Evolutionary conservation across 2,113 vertebrate species (phyloP), one percentile per base, ranked within the genome.

Genomic region (Eudyptes chrysolophus): DNA sequence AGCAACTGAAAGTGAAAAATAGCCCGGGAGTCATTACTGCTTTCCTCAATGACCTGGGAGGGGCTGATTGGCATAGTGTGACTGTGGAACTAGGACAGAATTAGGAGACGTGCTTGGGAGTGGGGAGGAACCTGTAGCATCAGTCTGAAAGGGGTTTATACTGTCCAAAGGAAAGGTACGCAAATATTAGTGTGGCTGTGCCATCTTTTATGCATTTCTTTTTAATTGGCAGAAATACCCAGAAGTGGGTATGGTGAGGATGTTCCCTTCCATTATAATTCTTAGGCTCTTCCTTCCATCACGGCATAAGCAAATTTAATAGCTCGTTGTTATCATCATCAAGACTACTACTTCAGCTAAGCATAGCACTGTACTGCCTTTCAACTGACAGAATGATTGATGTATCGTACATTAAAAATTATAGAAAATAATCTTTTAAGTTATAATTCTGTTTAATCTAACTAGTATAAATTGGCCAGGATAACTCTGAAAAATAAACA

Each of bases 1-100:
- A 94, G 94, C 66, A 64, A 69, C 71, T 79, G 90, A 94, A 96
- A 96, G 89, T 96, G 95, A 96, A 91, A 87, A 87, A 95, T 95
- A 92, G 58, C 87, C 79, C 7, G 0, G 72, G 84, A 97, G 88
- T 96, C 89, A 94, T 95, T 95, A 94, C 49, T 84, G 87, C 71
- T 95, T 97, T 88, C 51, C 85, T 87, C 95, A 96, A 71, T 88
- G 97, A 87, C 89, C 70, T 90, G 92, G 95, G 94, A 94, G 90
- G 79, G 74, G 76, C 49, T 92, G 83, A 54, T 16, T 52, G n/a
- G 49, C 71, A 83, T 11, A 87, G 68, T 84, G 87, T 89, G 60
- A 86, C 64, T 87, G 72, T 62, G 38, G 76, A 44, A 27, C 87
- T 62, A 71, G 65, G 36, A 81, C 44, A 34, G 49, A 88, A 85